These are phyloP conservation scores for Bos indicus DNA, from an alignment of 2,113 vertebrate genomes.

Conservation along the genomic window DNA sequence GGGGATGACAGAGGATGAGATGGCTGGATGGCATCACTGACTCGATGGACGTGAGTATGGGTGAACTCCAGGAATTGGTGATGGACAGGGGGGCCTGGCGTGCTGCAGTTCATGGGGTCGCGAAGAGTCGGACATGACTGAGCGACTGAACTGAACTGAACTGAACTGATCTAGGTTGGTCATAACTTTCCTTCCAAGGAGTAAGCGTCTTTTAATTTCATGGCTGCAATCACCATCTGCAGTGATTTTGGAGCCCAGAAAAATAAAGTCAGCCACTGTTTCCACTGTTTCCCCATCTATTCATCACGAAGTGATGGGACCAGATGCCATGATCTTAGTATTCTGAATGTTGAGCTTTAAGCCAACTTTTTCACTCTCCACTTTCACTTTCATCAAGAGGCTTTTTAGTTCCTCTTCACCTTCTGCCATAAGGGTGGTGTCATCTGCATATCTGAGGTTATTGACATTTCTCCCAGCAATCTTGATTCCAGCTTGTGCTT, in stretches of 20 bases:
- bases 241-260: background rate
- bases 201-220: background rate
- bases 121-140: too few species aligned
- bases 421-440: background rate
- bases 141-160: too few species aligned
- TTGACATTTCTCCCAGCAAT: background rate
- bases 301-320: background rate
- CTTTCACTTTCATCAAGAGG: background rate
- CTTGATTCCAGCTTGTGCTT: background rate
- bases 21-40: too few species aligned
- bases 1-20: too few species aligned
- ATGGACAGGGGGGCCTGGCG: too few species aligned
- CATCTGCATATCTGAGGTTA: background rate
- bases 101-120: too few species aligned
- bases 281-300: background rate
- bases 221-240: background rate
- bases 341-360: background rate
- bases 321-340: background rate
- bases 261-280: background rate
- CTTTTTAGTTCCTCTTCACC: background rate
- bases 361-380: background rate
- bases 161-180: background rate
- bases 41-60: too few species aligned
- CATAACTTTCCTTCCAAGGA: background rate
- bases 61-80: too few species aligned